These are phyloP conservation scores for Melozone crissalis DNA, from an alignment of 2,113 vertebrate species.

Conservation along the genomic window DNA sequence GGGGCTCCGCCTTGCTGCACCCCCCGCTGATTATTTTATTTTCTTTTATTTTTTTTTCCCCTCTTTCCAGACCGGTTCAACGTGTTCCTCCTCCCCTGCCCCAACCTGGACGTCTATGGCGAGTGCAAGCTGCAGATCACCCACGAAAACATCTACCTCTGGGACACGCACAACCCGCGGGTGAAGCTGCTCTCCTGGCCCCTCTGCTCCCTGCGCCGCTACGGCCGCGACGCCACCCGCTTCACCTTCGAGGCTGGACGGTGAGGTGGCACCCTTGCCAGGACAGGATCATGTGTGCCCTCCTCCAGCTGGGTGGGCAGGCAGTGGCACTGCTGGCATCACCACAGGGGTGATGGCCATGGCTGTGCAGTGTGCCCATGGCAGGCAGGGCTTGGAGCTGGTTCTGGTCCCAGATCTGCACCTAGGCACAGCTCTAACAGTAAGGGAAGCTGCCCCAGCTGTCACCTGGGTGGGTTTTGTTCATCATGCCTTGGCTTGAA, in stretches of 20 bases:
- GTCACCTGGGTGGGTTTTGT: background rate
- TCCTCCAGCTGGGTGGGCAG: background rate
- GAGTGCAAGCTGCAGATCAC: constrained; percentile 98
- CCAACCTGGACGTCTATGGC: constrained; percentile 93
- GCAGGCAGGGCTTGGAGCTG: background rate
- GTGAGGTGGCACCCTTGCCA: constrained; percentile 57
- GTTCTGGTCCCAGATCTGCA: background rate
- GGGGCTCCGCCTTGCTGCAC: background rate
- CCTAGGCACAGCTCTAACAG: background rate
- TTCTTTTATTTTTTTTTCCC: background rate
- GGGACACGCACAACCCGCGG: constrained; percentile 93
- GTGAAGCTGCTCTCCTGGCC: constrained; percentile 95
- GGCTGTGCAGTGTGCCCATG: accelerated
- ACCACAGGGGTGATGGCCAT: background rate
- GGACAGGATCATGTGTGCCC: background rate
- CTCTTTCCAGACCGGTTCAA: constrained; percentile 87
- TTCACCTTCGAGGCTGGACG: constrained; percentile 96
- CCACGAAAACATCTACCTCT: constrained; percentile 97
- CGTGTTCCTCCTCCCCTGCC: constrained; percentile 92
- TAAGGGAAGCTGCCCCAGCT: background rate
- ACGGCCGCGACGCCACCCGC: constrained; percentile 88
- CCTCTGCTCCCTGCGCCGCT: constrained; percentile 91
- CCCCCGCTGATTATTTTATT: background rate
- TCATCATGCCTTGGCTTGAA: background rate
- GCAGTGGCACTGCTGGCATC: background rate